phyloP scores from a whole-genome alignment of 2,113 vertebrate genomes.

The Dasyprocta punctata region DNA sequence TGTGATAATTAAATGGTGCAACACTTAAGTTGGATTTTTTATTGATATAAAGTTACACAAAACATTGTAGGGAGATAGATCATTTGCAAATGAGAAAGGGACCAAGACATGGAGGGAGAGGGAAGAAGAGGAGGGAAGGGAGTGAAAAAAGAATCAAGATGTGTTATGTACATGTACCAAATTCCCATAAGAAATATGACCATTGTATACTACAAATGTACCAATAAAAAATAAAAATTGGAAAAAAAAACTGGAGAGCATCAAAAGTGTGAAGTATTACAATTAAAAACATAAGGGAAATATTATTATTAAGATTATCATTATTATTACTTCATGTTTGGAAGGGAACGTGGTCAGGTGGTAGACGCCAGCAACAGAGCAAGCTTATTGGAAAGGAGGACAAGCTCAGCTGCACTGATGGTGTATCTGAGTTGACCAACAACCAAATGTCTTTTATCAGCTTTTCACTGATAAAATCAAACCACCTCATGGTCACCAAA shows the following conservation, averaged over 20 bases:
- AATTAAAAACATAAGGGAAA: not conserved
- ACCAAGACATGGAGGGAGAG: not conserved
- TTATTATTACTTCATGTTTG: not conserved
- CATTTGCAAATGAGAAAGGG: not conserved
- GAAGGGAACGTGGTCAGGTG: not conserved
- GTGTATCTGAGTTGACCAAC: not conserved
- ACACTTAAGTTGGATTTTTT: not conserved
- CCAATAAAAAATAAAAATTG: not conserved
- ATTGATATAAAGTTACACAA: not conserved
- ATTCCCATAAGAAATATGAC: not conserved
- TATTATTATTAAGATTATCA: not conserved
- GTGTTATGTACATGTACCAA: not conserved
- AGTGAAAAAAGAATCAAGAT: not conserved
- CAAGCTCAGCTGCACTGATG: not conserved
- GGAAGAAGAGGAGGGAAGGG: not conserved
- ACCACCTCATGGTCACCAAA: not conserved
- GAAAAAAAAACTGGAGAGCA: not conserved
- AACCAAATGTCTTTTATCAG: not conserved
- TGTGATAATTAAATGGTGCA: not conserved
- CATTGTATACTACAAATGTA: not conserved
- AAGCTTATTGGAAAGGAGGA: not conserved
- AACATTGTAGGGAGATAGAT: not conserved
- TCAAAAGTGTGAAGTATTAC: not conserved
- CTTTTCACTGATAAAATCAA: not conserved
- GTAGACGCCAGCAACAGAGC: not conserved